Base-by-base conservation (phyloP, 2,888 invertebrate genomes). In the Dexiosoma caninum region DNA sequence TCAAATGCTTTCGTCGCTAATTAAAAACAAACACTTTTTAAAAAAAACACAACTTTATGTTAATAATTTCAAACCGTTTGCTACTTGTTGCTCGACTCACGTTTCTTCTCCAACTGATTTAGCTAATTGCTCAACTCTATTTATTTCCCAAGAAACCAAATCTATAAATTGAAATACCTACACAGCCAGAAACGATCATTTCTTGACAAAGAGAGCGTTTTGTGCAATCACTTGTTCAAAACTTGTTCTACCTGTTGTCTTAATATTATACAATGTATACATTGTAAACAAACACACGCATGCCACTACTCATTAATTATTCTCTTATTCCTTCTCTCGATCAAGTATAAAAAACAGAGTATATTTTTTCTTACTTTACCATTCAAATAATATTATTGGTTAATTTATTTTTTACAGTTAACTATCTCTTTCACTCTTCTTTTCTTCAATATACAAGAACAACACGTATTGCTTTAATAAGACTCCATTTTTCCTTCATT, bases 101-200 rank as follows among this genome's bases (percentile, higher is more conserved):
- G 64, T 51, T 77, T 60, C 16, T 64, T 51, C 72, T 77, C 77
- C 40, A 44, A 81, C 81, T 81, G 53, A 44, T 64, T 77, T 32
- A n/a, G 6, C 14, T 16, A 42, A 14, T 32, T 23, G 10, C 53
- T 59, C 35, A 55, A 37, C 16, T 42, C 35, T 35, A 21, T 42
- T 81, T 67, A 69, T 32, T 69, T 77, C 67, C 67, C 55, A 37
- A 30, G 35, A 27, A 81, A 44, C 16, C 57, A 62, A 77, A 77
- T 64, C 62, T 69, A 21, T 37, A 1, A 51, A n/a, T 7, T 57
- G n/a, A 44, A 23, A 27, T 67, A 49, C 12, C 42, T 27, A 46
- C n/a, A n/a, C n/a, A n/a, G n/a, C n/a, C 46, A 37, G 62, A 46
- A 71, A 57, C 37, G 77, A 78, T 78, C 77, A 69, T 35, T 76